Evolutionary conservation across 2,797 vertebrate species (phyloP).

Genomic region (Premnoplex brunnescens): DNA sequence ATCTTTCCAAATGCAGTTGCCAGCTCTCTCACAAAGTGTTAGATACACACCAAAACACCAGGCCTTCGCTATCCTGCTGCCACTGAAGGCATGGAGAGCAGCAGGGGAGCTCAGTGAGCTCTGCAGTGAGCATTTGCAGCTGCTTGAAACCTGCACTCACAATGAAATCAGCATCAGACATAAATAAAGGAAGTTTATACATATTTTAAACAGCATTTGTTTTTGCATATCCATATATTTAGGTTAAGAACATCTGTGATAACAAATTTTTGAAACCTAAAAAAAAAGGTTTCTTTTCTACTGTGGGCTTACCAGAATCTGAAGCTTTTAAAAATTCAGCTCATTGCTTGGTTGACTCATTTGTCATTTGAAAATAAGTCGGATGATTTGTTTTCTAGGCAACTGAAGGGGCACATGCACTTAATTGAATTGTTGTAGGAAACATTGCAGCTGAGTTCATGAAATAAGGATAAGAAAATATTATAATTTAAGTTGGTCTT

Average conservation of each 20-base stretch:
- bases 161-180: conserved; percentile 37
- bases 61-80: background rate
- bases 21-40: background rate
- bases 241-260: conserved; percentile 62
- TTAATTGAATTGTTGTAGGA: conserved; percentile 60
- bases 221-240: conserved; percentile 55
- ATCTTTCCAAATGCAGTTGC: background rate
- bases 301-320: background rate
- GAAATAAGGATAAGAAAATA: conserved; percentile 26
- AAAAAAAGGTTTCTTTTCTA: background rate
- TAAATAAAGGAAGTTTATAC: conserved; percentile 69
- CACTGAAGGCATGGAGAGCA: background rate
- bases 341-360: background rate
- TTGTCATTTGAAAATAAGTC: conserved; percentile 1
- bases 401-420: conserved; percentile 6
- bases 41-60: background rate
- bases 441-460: conserved; percentile 14
- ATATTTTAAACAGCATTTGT: conserved; percentile 48
- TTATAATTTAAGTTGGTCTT: background rate
- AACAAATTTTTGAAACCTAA: conserved; percentile 12
- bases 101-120: background rate
- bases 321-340: background rate
- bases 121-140: conserved; percentile 1
- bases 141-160: conserved; percentile 21
- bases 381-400: background rate